phyloP scores from a whole-genome alignment of 2,797 vertebrate species.

The Phoebastria nigripes region DNA sequence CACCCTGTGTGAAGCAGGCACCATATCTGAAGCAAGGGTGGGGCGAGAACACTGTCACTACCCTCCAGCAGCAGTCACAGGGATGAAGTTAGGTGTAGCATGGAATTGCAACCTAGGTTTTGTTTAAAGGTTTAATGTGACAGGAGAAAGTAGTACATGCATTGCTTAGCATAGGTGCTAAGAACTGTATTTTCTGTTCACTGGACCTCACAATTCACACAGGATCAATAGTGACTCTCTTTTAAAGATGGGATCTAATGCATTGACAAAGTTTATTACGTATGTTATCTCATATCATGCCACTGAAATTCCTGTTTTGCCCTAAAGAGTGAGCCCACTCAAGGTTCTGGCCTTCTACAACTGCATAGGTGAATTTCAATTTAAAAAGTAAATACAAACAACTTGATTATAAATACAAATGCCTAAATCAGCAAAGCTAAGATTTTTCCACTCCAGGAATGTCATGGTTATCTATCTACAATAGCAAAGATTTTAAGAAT shows the following conservation, averaged over 20 bases:
- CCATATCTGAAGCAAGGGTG: fast-evolving
- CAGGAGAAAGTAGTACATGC: neutral
- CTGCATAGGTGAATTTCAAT: neutral
- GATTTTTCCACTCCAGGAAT: neutral
- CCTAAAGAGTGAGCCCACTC: neutral
- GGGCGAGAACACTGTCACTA: fast-evolving
- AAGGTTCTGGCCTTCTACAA: neutral
- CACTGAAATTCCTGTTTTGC: neutral
- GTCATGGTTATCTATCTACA: neutral
- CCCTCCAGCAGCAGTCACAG: neutral
- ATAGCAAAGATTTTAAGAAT: neutral
- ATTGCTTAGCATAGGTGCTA: no score
- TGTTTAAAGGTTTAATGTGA: fast-evolving
- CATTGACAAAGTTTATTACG: neutral
- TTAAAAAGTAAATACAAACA: neutral
- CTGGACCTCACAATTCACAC: neutral
- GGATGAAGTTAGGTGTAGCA: fast-evolving
- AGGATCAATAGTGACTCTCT: neutral
- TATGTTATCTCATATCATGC: neutral
- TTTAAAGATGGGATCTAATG: neutral
- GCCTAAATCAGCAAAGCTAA: neutral
- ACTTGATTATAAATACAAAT: neutral
- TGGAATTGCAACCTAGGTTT: neutral
- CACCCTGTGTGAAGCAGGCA: neutral
- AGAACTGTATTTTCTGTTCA: neutral